A percentile compares a stretch with the other conserved stretches of the same genome.
Conservation (phyloP, 2,797 vertebrate genomes). For the Centropyge bicolor region DNA sequence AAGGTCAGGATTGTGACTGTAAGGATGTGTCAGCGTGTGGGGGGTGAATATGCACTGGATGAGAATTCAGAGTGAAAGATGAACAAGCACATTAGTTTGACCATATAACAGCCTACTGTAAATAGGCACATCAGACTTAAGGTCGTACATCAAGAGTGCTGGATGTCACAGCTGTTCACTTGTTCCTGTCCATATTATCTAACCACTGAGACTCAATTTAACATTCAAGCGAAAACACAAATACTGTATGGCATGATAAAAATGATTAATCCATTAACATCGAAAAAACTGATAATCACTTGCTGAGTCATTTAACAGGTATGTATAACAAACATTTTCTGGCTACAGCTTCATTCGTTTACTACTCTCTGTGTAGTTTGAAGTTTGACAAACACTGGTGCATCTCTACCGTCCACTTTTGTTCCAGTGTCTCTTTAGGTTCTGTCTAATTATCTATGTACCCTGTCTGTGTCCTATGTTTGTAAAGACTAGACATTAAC, state of each 20-base stretch:
- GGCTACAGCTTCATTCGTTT: neutral
- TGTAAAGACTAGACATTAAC: conserved; percentile 31
- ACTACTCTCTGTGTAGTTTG: neutral
- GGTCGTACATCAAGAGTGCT: conserved; percentile 25
- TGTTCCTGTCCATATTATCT: conserved; percentile 23
- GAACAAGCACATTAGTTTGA: conserved; percentile 44
- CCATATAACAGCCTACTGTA: conserved; percentile 40
- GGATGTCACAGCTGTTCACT: conserved; percentile 30
- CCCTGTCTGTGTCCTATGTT: conserved; percentile 21
- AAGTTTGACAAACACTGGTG: neutral
- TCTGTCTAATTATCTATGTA: neutral
- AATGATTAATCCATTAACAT: neutral
- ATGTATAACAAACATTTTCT: neutral
- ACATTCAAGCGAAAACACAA: neutral
- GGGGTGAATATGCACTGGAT: conserved; percentile 36
- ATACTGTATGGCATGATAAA: neutral
- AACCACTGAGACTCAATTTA: neutral
- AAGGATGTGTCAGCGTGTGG: conserved; percentile 59
- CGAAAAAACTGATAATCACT: neutral
- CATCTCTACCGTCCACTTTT: neutral
- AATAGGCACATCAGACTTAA: conserved; percentile 22
- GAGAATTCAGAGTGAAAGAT: conserved; percentile 63
- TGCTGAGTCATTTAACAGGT: neutral
- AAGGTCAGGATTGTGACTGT: conserved; percentile 72
- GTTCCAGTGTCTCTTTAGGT: neutral